A percentile compares a stretch with the other conserved stretches of the same genome.
These are phyloP conservation scores for Hydrozoanthus tunicans DNA, from an alignment of 64 coral and sea anemone genomes.

Conservation along the genomic window DNA sequence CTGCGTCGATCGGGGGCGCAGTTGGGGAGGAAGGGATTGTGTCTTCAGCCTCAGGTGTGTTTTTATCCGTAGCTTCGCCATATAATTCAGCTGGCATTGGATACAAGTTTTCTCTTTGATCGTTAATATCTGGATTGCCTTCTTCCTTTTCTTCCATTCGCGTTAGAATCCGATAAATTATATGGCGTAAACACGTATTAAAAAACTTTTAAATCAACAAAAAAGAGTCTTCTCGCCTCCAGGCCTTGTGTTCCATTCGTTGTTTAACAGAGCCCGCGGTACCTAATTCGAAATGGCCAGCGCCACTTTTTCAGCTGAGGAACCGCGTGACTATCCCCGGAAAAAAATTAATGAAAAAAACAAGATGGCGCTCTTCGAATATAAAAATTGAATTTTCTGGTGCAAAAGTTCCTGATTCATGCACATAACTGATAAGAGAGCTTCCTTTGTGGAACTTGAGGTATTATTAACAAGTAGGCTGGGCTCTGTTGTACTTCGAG, in stretches of 20 bases:
- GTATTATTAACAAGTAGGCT: background rate
- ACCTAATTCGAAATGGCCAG: background rate
- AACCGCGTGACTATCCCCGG: constrained; percentile 10
- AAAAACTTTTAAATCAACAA: background rate
- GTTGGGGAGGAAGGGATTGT: background rate
- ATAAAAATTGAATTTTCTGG: background rate
- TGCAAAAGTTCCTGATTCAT: background rate
- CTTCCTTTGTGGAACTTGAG: background rate
- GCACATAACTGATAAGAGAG: background rate
- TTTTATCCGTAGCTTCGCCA: background rate
- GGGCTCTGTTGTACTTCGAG: background rate
- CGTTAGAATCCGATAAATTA: background rate
- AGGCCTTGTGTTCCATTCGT: background rate
- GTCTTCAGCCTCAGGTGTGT: background rate
- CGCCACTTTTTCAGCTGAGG: background rate
- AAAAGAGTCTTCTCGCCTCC: background rate
- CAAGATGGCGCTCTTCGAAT: constrained; percentile 17
- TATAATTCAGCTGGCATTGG: constrained; percentile 13
- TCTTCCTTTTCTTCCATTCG: constrained; percentile 20
- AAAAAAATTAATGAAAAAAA: background rate
- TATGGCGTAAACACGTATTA: background rate
- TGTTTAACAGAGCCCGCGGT: background rate
- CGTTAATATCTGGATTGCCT: background rate
- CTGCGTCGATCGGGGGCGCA: background rate
- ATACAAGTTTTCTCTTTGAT: background rate